Evolutionary conservation across 1,140 invertebrate genomes (phyloP), one percentile per base, ranked within the genome.

Genomic region (Scylla paramamosain): DNA sequence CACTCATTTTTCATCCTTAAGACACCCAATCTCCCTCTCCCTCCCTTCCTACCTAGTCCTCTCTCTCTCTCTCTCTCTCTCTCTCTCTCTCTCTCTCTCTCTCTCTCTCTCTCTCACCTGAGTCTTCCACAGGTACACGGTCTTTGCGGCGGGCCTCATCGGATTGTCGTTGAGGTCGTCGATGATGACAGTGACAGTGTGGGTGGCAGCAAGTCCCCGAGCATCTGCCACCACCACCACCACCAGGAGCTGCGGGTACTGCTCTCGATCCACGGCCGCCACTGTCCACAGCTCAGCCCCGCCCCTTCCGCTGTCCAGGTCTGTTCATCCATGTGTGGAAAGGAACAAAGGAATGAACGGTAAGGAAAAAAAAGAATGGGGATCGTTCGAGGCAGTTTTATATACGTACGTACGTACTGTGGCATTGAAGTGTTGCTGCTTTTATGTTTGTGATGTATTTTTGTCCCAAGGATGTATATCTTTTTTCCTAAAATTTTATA

Each of bases 111-210:
- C 10, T 6, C 86, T 88, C 86, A 32, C 86, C 31, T 88, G 86
- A 0, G n/a, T 46, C 39, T 90, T 90, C 48, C 88, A 90, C 25
- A 90, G 45, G 14, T 90, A 90, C n/a, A 90, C 88, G 0, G 88
- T 90, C 88, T 90, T 90, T 0, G 88, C 45, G 0, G 88, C 88
- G 31, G 88, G 88, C 28, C 25, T 90, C 88, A 90, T 90, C 32
- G 88, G 88, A 32, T 90, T 90, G 48, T 90, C 88, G 4, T 90
- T 90, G 88, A 90, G 8, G 16, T 90, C 88, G 25, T 52, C 88
- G n/a, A 90, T 52, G 88, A 90, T 52, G 45, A 90, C 31, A 25
- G 88, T 90, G 88, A 90, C 31, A 32, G 88, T 46, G 45, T 90
- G 88, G 3, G 88, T 90, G 25, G 88, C 48, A 25, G 45, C 48